phyloP scores from a whole-genome alignment of 2,113 vertebrate species.

The Polypterus senegalus region DNA sequence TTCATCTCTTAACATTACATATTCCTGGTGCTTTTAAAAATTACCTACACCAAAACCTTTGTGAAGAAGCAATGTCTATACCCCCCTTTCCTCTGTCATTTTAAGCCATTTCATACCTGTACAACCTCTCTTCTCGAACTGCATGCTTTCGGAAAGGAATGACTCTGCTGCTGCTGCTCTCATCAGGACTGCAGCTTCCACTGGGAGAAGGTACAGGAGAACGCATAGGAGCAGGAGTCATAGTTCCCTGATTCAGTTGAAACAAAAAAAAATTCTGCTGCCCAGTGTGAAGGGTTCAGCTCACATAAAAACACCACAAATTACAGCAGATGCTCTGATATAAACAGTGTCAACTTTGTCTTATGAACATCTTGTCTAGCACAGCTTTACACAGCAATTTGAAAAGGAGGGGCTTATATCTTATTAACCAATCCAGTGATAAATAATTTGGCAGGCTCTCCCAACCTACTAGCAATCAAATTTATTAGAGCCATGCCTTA shows the following conservation, averaged over 20 bases:
- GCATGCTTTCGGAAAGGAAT: constrained; percentile 16
- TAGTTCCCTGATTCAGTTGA: background rate
- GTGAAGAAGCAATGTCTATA: too few relatives aligned
- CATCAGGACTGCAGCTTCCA: constrained; percentile 8
- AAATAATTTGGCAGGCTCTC: background rate
- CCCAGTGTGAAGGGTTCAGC: too few relatives aligned
- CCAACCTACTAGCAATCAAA: background rate
- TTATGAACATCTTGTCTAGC: background rate
- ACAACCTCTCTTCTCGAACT: constrained; percentile 16
- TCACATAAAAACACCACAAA: too few relatives aligned
- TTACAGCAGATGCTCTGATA: too few relatives aligned
- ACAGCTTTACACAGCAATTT: background rate
- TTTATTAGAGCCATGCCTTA: too few relatives aligned
- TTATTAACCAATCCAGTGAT: background rate
- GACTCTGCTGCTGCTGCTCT: constrained; percentile 14
- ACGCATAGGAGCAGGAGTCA: constrained; percentile 10
- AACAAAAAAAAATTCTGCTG: too few relatives aligned
- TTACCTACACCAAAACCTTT: too few relatives aligned
- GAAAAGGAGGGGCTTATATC: background rate
- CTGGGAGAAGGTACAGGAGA: constrained; percentile 10
- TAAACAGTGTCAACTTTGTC: too few relatives aligned
- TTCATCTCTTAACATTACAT: too few relatives aligned
- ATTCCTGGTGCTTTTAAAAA: too few relatives aligned
- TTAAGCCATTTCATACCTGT: constrained; percentile 11
- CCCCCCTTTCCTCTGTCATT: too few relatives aligned